Evolutionary conservation across 2,888 invertebrate species (phyloP), one percentile per base, ranked within the genome.

Genomic region (Chydorus sphaericus): DNA sequence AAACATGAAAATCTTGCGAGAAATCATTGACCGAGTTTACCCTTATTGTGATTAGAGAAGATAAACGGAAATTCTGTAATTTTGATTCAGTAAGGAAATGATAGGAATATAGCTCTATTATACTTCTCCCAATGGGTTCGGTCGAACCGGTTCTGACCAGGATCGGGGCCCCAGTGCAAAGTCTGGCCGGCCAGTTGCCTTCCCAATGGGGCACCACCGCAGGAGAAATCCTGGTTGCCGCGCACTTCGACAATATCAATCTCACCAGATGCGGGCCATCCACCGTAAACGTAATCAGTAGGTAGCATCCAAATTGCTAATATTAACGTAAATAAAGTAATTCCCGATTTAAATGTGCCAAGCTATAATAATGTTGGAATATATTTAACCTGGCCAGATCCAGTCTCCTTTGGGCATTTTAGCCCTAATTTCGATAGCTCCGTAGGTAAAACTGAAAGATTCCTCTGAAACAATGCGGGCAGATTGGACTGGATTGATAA

Each of bases 221-320:
- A 48, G 14, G 48, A 53, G 10, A 62, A 59, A 39, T 64, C 63
- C 58, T 20, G 65, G 65, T 64, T 65, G 59, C 71, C 70, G 60
- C 69, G 64, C 16, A 64, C 61, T 62, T 72, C 69, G 60, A 67
- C 62, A 16, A 72, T 62, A 60, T 71, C 71, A 57, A 71, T 71
- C 61, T 71, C 71, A 28, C 70, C 71, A 38, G 68, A 70, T 8
- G 63, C 60, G 5, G 69, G 70, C 69, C 69, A 71, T 1, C 56
- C 59, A 8, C 70, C 71, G 59, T 70, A 71, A 14, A 57, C 61
- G 49, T 67, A 63, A 37, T 64, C 57, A 23, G 57, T 55, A 7
- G 69, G 68, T 61, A 68, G 58, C 66, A 69, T 61, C 69, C 68
- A 70, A 36, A 70, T 66, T 20, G 68, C 57, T 57, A 18, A 23